Evolutionary conservation across 2,113 vertebrate species (phyloP).

Genomic region (Sclerurus mexicanus): DNA sequence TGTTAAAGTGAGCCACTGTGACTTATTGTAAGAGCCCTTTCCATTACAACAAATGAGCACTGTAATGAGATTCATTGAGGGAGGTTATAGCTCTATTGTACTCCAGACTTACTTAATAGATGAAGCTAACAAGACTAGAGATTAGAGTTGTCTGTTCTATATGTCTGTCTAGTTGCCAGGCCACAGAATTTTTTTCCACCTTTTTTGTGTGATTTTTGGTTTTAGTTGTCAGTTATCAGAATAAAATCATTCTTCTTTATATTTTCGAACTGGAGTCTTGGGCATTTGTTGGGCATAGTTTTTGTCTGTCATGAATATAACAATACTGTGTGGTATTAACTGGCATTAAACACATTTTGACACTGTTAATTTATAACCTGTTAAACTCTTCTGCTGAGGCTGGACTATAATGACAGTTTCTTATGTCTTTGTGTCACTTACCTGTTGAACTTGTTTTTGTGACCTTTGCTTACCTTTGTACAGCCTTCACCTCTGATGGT

Average conservation of each 20-base stretch:
- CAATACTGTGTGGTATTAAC: neutral
- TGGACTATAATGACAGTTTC: neutral
- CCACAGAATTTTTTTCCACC: neutral
- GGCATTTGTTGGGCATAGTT: neutral
- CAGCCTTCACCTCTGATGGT: neutral
- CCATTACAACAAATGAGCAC: neutral
- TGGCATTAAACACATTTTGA: neutral
- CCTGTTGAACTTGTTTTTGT: constrained; percentile 9
- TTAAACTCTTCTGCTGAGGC: neutral
- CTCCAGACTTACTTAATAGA: constrained; percentile 10
- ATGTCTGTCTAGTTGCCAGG: neutral
- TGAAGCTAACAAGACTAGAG: constrained; percentile 20
- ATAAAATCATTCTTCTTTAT: neutral
- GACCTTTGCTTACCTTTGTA: neutral
- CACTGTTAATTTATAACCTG: neutral
- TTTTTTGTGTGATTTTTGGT: neutral
- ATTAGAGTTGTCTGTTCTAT: neutral
- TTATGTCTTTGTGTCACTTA: constrained; percentile 28
- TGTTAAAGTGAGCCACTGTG: neutral
- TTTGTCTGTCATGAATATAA: neutral
- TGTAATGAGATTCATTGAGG: constrained; percentile 16
- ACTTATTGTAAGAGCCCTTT: constrained; percentile 7
- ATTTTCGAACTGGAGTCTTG: neutral
- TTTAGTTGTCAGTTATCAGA: neutral
- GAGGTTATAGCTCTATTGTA: constrained; percentile 30